Base-by-base conservation (phyloP, 2,113 vertebrate species). In the Cyanoderma ruficeps region DNA sequence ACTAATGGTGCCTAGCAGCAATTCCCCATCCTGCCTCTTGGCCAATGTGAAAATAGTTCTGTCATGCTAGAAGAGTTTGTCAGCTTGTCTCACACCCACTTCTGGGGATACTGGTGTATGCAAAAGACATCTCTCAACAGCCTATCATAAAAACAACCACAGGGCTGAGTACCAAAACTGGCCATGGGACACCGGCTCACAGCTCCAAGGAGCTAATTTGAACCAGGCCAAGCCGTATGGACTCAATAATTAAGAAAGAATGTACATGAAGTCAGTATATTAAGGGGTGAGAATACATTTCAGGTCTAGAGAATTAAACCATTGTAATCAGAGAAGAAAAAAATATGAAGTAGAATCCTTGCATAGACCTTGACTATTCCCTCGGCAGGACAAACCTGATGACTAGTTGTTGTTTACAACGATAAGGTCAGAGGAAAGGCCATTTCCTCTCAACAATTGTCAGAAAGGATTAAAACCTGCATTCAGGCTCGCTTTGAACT, bases 401-500 rank as follows among this genome's bases (percentile, higher is more conserved):
- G 95, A 95, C 88, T 89, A 79, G 83, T 95, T 96, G 96, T 96
- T 96, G 96, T 96, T 97, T 97, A 96, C 94, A 96, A 96, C 49
- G 88, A 89, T 96, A 97, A 97, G 96, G 96, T 97, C 96, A 97
- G 90, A 97, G 95, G 96, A 97, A 97, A 96, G 94, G 96, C 96
- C 92, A 96, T 96, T 97, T 97, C 96, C 95, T 92, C 96, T 96
- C 96, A 95, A 78, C 96, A 90, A 94, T 94, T 96, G 96, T 97
- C 96, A 96, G 96, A 94, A 95, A 69, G 94, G 96, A 96, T 97
- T 97, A 97, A 97, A 96, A 96, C 96, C 93, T 93, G 96, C 83
- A 95, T 96, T 95, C 86, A 96, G 92, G 60, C 93, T 93, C 22
- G 79, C 94, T 97, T 96, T 96, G 96, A 97, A 96, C 96, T 96